These are phyloP conservation scores for Heliothis subflexa DNA, from an alignment of 1,140 invertebrate genomes.

Conservation along the genomic window DNA sequence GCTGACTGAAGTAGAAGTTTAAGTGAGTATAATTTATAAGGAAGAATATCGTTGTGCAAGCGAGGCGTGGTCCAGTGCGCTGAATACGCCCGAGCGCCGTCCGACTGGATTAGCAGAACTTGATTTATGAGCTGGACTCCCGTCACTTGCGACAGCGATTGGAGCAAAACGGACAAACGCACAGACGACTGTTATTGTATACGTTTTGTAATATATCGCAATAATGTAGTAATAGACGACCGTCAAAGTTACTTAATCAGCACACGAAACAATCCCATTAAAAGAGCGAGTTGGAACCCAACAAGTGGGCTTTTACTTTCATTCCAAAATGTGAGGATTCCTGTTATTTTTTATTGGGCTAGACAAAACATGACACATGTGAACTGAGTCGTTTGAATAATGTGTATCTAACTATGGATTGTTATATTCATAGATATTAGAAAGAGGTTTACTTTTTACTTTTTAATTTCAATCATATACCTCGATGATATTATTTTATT, in stretches of 20 bases:
- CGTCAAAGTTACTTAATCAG: slow-evolving; percentile 17
- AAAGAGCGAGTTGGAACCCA: not conserved
- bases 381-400: no score
- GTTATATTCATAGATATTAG: no score
- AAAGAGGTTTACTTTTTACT: no score
- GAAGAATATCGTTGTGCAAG: slow-evolving; percentile 24
- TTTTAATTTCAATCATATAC: no score
- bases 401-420: no score
- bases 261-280: slow-evolving; percentile 13
- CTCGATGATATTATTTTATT: no score
- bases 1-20: slow-evolving; percentile 1
- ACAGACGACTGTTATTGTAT: slow-evolving; percentile 3
- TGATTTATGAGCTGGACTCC: slow-evolving; percentile 21
- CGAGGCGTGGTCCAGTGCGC: slow-evolving; percentile 15
- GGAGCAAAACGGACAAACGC: slow-evolving; percentile 34
- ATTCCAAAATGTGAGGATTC: not conserved
- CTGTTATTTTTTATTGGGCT: no score
- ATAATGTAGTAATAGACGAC: slow-evolving; percentile 29
- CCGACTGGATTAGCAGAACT: slow-evolving; percentile 18
- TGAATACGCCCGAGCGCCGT: not conserved
- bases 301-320: not conserved
- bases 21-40: slow-evolving; percentile 6
- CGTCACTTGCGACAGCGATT: slow-evolving; percentile 29
- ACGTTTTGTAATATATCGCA: slow-evolving; percentile 36
- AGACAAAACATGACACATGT: no score